Evolutionary conservation across 2,113 vertebrate genomes (phyloP).

Genomic region (Hassar affinis): DNA sequence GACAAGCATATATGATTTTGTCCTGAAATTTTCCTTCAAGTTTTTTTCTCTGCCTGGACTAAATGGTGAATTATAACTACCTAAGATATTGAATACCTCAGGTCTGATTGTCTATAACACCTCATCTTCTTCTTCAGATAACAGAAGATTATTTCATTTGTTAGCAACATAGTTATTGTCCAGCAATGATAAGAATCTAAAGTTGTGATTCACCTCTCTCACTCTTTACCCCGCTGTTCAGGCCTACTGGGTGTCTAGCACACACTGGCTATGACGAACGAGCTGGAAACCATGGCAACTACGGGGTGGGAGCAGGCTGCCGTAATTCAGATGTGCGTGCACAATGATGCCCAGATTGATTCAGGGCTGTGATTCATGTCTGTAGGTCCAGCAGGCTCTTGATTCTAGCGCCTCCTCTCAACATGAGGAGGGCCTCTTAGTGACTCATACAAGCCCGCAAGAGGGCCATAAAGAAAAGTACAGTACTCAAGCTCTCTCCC

Average conservation of each 20-base stretch:
- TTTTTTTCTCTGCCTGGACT: neutral
- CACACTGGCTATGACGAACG: conserved; percentile 45
- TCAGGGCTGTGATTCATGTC: conserved; percentile 50
- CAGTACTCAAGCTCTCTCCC: conserved; percentile 29
- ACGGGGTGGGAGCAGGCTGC: conserved; percentile 23
- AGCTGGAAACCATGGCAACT: conserved; percentile 63
- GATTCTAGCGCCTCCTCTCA: conserved; percentile 45
- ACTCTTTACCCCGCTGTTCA: conserved; percentile 10
- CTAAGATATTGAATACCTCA: neutral
- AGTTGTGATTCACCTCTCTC: conserved; percentile 23
- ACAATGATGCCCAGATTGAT: conserved; percentile 43
- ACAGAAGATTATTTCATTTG: neutral
- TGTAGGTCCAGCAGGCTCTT: conserved; percentile 46
- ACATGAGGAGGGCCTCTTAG: conserved; percentile 21
- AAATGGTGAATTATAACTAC: neutral
- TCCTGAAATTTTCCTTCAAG: neutral
- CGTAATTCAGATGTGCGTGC: conserved; percentile 39
- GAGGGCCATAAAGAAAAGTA: conserved; percentile 29
- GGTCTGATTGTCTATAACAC: neutral
- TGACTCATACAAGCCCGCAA: conserved; percentile 51
- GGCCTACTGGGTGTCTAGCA: conserved; percentile 28
- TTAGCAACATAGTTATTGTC: neutral
- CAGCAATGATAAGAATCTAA: neutral
- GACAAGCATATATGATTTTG: neutral
- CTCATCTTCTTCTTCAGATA: neutral